Evolutionary conservation across 2,888 invertebrate species (phyloP), one percentile per base, ranked within the genome.

Genomic region (Eudasyphora cyanicolor): DNA sequence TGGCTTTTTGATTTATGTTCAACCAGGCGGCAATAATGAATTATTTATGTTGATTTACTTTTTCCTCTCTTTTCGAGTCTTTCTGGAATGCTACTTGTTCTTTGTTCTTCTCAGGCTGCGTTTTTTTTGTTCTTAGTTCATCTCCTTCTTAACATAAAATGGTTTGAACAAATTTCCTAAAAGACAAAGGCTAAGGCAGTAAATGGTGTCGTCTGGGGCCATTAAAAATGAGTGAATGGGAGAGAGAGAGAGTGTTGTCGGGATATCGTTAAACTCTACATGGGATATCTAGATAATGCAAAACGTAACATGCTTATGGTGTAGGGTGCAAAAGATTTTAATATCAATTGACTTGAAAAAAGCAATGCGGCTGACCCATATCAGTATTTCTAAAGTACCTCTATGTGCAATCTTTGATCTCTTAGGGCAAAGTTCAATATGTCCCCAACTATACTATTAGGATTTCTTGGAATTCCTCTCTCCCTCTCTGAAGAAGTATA

Each of bases 11-110:
- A 90, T 90, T 90, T 90, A 90, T 90, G 88, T 88, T 87, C 90
- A 90, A 87, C 88, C 90, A 88, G 87, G 88, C 88, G 89, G 89
- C 88, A 89, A 89, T 90, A 90, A 90, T 90, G 90, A 90, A 90
- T 90, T 90, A 90, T 90, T 90, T 90, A 90, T 90, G 88, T 87
- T 87, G 89, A 89, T 89, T 89, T 90, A 42, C 57, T 74, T 64
- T 49, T 35, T 35, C 42, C 42, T 5, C n/a, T n/a, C 35, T 71
- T 49, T 64, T 77, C 57, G 38, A 14, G 57, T 71, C 49, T 24
- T 76, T 79, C 62, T 19, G 1, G 71, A 32, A 70, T 77, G 74
- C 77, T 74, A 21, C 54, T 38, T 6, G 42, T 69, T 78, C 79
- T 75, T 64, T 60, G 57, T 74, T 42, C 57, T 51, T 64, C 64